These are phyloP conservation scores for Ormia ochracea DNA, from an alignment of 2,888 invertebrate species.

Conservation along the genomic window DNA sequence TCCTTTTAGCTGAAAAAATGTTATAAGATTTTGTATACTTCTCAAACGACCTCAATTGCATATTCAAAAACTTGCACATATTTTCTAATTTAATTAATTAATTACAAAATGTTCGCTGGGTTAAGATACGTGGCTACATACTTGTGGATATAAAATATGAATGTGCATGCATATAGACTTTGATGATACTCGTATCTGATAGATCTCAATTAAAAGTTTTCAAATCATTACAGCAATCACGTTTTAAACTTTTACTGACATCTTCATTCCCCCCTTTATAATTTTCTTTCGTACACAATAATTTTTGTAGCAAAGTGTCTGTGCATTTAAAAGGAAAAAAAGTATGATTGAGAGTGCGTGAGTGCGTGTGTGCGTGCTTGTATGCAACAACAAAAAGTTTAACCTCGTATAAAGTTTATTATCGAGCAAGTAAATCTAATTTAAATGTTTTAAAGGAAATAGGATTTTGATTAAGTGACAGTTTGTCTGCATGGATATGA, in stretches of 20 bases:
- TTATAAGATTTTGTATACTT: too few species aligned
- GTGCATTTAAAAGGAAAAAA: background rate
- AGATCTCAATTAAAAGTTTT: conserved; percentile 63
- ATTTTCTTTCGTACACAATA: background rate
- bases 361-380: background rate
- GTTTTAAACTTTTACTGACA: conserved; percentile 53
- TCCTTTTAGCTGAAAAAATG: too few species aligned
- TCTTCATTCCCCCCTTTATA: background rate
- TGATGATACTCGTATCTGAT: conserved; percentile 44
- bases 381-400: conserved; percentile 16
- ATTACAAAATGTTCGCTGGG: background rate
- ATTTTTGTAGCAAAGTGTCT: background rate
- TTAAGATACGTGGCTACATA: background rate
- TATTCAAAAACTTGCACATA: too few species aligned
- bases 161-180: conserved; percentile 1
- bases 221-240: conserved; percentile 62
- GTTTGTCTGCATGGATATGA: conserved; percentile 39
- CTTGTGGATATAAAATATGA: too few species aligned
- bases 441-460: conserved; percentile 53
- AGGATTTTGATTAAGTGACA: conserved; percentile 58
- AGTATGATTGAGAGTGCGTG: background rate
- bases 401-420: conserved; percentile 49
- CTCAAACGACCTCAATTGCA: too few species aligned
- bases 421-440: conserved; percentile 55
- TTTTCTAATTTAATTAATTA: too few species aligned